Percentiles rank a stretch among this genome's conserved stretches.
phyloP scores from a whole-genome alignment of 2,888 invertebrate genomes.

The Philaethria dido region DNA sequence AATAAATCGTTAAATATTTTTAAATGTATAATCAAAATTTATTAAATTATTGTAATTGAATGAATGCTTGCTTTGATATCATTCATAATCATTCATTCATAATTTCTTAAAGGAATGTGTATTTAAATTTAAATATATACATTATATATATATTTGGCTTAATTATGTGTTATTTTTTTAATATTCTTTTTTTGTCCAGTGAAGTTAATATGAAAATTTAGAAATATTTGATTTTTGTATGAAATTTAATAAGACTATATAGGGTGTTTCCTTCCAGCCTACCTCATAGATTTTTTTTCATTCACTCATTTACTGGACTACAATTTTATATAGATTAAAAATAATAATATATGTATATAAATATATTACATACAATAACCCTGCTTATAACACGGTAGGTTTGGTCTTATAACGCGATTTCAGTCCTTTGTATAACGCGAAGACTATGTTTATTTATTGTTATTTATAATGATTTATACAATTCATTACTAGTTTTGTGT shows the following conservation, averaged over 20 bases:
- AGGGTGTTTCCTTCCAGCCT: not conserved
- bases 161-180: not conserved
- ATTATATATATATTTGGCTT: not conserved
- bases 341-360: not conserved
- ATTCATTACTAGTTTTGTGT: no score
- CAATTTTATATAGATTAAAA: not conserved
- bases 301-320: not conserved
- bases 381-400: no score
- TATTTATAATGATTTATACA: no score
- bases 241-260: not conserved
- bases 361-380: no score
- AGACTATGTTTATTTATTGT: no score
- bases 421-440: no score
- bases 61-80: not conserved
- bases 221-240: not conserved
- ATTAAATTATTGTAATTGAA: not conserved
- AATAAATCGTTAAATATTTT: no score
- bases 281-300: not conserved
- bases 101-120: not conserved
- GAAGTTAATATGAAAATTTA: not conserved
- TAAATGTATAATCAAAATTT: not conserved
- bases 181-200: not conserved
- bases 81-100: conserved; percentile 14
- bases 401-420: no score
- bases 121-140: not conserved